Evolutionary conservation across 2,113 vertebrate species (phyloP).

Genomic region (Corythornis madagascariensis): DNA sequence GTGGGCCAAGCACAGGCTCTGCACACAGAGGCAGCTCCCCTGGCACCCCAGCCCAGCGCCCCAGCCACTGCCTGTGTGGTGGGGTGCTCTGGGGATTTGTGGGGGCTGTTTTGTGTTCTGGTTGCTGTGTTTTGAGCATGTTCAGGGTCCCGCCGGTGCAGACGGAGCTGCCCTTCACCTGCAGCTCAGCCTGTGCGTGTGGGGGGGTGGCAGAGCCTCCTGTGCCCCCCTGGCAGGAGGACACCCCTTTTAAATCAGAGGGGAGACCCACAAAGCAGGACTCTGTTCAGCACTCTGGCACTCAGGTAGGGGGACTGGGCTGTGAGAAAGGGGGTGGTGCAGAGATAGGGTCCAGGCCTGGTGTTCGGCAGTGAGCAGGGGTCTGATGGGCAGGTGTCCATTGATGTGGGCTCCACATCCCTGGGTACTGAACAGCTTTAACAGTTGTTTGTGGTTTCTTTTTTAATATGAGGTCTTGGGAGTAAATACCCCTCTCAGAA

Average conservation of each 20-base stretch:
- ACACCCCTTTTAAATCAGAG: background rate
- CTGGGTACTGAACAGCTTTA: background rate
- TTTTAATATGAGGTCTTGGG: background rate
- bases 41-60: background rate
- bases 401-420: background rate
- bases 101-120: background rate
- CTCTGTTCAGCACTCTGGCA: background rate
- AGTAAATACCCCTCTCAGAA: background rate
- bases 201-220: background rate
- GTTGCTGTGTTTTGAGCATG: background rate
- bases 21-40: background rate
- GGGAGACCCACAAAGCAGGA: background rate
- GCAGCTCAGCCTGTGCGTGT: accelerated
- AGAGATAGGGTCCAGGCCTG: background rate
- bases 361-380: accelerated
- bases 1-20: background rate
- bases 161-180: background rate
- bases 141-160: accelerated
- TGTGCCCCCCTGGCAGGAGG: background rate
- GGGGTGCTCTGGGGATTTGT: background rate
- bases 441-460: background rate
- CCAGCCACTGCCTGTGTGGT: background rate
- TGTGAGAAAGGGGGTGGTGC: background rate
- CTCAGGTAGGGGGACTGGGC: background rate
- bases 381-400: accelerated